Base-by-base conservation (phyloP, 2,888 invertebrate species). In the Cantharis rustica region DNA sequence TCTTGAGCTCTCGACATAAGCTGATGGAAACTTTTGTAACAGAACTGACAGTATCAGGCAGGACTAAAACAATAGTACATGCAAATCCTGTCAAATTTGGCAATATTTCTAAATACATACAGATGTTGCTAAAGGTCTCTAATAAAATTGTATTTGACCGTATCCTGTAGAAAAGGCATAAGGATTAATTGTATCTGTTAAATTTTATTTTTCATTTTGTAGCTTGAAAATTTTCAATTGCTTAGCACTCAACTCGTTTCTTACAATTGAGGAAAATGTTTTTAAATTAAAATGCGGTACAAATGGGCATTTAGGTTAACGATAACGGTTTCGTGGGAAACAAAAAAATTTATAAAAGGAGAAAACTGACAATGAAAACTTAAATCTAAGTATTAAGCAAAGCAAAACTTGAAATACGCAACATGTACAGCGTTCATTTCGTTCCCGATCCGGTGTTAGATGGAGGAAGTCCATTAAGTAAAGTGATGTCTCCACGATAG, bases 401-500 rank as follows among this genome's bases (percentile, higher is more conserved):
- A 47, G n/a, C 9, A 47, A 47, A 47, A 47, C n/a, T 47, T 79
- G 80, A 81, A 81, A 80, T 80, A 79, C 75, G 75, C 77, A 75
- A 78, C 77, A 76, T 77, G 78, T 75, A 79, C 75, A 71, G 75
- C 72, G 77, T 79, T 78, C 78, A 47, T 31, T 66, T 74, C 70
- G 61, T 68, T 69, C 70, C 78, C 78, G 76, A 76, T 77, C 76
- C 79, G 73, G 78, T 74, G 75, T 73, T 77, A 74, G 74, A 71
- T 63, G 76, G 79, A 81, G 82, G 81, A 82, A 82, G 81, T 82
- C 82, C 82, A 82, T 82, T 82, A 81, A 81, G 80, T 80, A 81
- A 82, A 82, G 81, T 82, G 82, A 81, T 80, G 81, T 80, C 80
- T 80, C 79, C 80, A 78, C 80, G 79, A 79, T 76, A 77, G 78